These are phyloP conservation scores for Mesorhabditis spiculigera DNA, from an alignment of 2,888 invertebrate genomes.

Conservation along the genomic window DNA sequence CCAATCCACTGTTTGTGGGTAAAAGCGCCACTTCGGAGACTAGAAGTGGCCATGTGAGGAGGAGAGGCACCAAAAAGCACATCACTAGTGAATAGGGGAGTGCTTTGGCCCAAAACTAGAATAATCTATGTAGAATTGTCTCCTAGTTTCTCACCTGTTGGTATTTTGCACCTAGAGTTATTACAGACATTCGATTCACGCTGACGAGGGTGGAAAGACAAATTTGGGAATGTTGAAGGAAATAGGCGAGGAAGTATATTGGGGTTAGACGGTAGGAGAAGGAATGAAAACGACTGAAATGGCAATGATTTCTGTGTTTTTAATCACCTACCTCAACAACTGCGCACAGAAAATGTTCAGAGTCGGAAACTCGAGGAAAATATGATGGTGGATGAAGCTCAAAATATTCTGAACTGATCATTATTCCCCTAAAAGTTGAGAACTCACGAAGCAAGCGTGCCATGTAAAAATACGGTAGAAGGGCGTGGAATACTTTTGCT, in stretches of 20 bases:
- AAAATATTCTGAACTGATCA: conserved; percentile 5
- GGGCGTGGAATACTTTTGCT: background rate
- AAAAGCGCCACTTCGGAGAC: background rate
- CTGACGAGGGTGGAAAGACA: background rate
- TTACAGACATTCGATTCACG: background rate
- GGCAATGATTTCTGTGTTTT: too few relatives aligned
- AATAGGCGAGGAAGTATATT: background rate
- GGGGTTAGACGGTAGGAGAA: conserved; percentile 1
- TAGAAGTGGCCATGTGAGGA: background rate
- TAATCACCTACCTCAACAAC: background rate
- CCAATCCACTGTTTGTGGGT: background rate
- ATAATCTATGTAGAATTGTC: background rate
- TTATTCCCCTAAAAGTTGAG: background rate
- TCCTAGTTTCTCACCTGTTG: background rate
- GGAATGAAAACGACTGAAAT: background rate
- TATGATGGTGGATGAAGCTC: background rate
- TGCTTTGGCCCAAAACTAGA: background rate
- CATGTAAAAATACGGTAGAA: background rate
- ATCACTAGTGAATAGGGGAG: background rate
- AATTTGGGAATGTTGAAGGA: background rate
- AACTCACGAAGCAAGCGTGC: background rate
- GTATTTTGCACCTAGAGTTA: background rate
- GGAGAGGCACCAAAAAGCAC: background rate
- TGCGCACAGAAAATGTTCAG: conserved; percentile 2
- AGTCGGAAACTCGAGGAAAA: background rate